phyloP scores from a whole-genome alignment of 1,140 invertebrate species.

The Cyclargus thomasi region DNA sequence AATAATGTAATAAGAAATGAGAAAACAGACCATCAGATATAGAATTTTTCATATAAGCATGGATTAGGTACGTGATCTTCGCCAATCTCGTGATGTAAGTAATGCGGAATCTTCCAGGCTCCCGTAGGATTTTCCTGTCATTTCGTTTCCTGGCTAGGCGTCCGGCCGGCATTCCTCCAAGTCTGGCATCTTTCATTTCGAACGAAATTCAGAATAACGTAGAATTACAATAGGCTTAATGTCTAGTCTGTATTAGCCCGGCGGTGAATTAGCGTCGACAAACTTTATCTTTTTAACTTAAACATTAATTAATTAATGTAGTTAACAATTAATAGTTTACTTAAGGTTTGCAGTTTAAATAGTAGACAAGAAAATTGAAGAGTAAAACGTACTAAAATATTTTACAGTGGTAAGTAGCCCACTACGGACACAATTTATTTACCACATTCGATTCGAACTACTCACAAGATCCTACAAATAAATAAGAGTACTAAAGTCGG shows the following conservation, averaged over 20 bases:
- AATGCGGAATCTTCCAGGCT: neutral
- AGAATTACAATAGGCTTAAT: neutral
- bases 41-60: no score
- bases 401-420: slow-evolving; percentile 30
- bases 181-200: neutral
- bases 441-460: neutral
- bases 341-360: neutral
- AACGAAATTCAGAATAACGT: neutral
- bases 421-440: neutral
- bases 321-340: no score
- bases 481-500: neutral
- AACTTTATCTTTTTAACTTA: neutral
- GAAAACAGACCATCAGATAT: no score
- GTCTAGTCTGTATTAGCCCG: neutral
- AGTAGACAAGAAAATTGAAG: neutral
- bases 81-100: neutral
- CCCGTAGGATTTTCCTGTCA: neutral
- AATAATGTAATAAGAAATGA: no score
- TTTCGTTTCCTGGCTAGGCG: neutral
- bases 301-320: no score
- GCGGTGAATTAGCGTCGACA: neutral
- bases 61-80: neutral
- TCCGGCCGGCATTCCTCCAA: neutral
- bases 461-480: neutral
- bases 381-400: slow-evolving; percentile 21